These are phyloP conservation scores for Hephaestus fuliginosus DNA, from an alignment of 2,797 vertebrate species.

Conservation along the genomic window DNA sequence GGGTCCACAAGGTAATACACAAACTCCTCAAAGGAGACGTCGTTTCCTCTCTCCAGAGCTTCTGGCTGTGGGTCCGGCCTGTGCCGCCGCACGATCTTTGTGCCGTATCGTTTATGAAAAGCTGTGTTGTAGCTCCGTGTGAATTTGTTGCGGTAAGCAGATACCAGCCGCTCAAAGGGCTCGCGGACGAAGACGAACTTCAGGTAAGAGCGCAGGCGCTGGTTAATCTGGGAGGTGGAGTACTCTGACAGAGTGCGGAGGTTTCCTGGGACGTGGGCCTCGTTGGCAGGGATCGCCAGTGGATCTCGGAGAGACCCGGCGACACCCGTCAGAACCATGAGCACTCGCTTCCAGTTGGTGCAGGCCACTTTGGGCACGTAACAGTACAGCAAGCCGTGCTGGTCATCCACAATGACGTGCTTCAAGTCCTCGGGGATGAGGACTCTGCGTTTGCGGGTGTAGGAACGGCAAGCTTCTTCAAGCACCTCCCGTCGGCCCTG, in stretches of 20 bases:
- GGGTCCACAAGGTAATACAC: conserved; percentile 93
- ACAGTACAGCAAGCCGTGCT: conserved; percentile 92
- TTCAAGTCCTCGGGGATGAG: conserved; percentile 90
- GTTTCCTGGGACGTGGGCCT: conserved; percentile 90
- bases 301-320: conserved; percentile 85
- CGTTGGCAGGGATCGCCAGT: conserved; percentile 88
- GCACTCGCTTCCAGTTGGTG: conserved; percentile 95
- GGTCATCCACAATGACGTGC: conserved; percentile 93
- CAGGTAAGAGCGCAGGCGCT: conserved; percentile 91
- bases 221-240: conserved; percentile 89
- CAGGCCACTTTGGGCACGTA: conserved; percentile 96
- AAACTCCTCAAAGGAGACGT: conserved; percentile 93
- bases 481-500: conserved; percentile 89
- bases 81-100: conserved; percentile 91
- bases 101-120: conserved; percentile 92
- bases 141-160: conserved; percentile 93
- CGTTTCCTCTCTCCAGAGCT: conserved; percentile 87
- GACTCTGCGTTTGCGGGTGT: conserved; percentile 89
- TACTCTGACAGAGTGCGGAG: conserved; percentile 91
- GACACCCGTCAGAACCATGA: conserved; percentile 91
- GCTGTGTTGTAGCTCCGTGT: conserved; percentile 90
- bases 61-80: conserved; percentile 82
- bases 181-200: conserved; percentile 94
- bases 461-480: conserved; percentile 86
- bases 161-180: conserved; percentile 93